Conservation (phyloP, 2,888 invertebrate species). For the Ommatoiulus sabulosus region DNA sequence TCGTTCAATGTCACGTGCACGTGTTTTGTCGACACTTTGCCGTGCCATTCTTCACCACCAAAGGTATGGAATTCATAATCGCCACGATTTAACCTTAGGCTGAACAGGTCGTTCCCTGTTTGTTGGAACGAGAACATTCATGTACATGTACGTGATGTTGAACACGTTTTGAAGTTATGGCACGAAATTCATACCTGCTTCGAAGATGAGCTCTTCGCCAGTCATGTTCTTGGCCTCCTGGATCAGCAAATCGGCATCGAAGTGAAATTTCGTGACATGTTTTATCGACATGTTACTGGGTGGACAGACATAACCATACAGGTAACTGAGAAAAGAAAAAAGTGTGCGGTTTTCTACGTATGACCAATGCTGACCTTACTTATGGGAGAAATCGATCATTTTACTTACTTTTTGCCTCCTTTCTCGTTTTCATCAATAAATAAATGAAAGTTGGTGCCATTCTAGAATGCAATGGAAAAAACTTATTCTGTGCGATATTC, state of each 20-base stretch:
- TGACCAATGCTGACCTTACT: background rate
- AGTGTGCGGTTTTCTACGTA: background rate
- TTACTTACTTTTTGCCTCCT: background rate
- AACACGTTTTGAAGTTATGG: background rate
- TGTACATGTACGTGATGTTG: background rate
- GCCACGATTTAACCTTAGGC: background rate
- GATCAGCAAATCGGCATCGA: background rate
- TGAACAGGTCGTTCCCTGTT: background rate
- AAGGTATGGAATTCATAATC: background rate
- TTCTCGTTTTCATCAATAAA: background rate
- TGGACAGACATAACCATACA: conserved; percentile 42
- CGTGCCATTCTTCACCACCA: background rate
- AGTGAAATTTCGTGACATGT: conserved; percentile 14
- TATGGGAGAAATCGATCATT: background rate
- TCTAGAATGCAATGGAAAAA: background rate
- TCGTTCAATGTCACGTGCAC: background rate
- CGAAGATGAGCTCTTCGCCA: background rate
- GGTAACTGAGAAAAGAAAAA: background rate
- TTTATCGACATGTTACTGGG: conserved; percentile 6
- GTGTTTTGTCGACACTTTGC: background rate
- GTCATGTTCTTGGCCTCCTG: background rate
- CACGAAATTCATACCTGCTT: background rate
- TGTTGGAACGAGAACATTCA: background rate
- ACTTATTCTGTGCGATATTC: background rate
- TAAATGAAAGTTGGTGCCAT: conserved; percentile 18